Evolutionary conservation across 1,140 invertebrate genomes (phyloP).

Genomic region (Pogonomyrmex barbatus): DNA sequence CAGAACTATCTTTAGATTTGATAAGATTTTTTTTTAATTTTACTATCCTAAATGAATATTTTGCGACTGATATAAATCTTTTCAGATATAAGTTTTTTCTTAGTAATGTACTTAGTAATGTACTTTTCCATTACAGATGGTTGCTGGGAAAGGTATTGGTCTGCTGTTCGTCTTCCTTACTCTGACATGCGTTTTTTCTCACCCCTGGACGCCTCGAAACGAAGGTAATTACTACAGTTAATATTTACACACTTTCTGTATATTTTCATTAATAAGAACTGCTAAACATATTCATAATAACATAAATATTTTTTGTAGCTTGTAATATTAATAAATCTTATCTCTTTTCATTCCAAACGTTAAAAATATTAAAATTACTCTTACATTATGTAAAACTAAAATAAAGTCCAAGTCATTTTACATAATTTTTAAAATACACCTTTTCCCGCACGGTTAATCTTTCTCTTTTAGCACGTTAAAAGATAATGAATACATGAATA

Average conservation of each 20-base stretch:
- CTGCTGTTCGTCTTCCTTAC: slow-evolving; percentile 79
- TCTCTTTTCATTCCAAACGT: neutral
- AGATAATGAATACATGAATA: slow-evolving; percentile 12
- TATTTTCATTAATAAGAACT: neutral
- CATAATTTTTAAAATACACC: neutral
- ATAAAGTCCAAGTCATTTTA: neutral
- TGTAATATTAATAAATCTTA: slow-evolving; percentile 7
- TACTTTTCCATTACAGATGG: slow-evolving; percentile 79
- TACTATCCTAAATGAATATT: neutral
- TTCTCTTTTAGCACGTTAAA: neutral
- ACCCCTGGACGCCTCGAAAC: slow-evolving; percentile 66
- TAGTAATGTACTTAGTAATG: slow-evolving; percentile 33
- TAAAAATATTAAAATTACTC: slow-evolving; percentile 6
- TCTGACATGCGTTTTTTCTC: slow-evolving; percentile 78
- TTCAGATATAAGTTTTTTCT: neutral
- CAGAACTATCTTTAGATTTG: slow-evolving; percentile 40
- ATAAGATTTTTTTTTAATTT: slow-evolving; percentile 32
- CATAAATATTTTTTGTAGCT: neutral
- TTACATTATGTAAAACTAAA: neutral
- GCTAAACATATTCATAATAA: neutral
- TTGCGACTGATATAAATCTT: neutral
- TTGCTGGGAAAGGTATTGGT: slow-evolving; percentile 79
- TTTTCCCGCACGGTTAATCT: neutral
- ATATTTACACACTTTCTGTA: neutral
- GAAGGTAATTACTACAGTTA: slow-evolving; percentile 72